Evolutionary conservation across 2,797 vertebrate species (phyloP), one percentile per base, ranked within the genome.

Genomic region (Anguilla pacifica): DNA sequence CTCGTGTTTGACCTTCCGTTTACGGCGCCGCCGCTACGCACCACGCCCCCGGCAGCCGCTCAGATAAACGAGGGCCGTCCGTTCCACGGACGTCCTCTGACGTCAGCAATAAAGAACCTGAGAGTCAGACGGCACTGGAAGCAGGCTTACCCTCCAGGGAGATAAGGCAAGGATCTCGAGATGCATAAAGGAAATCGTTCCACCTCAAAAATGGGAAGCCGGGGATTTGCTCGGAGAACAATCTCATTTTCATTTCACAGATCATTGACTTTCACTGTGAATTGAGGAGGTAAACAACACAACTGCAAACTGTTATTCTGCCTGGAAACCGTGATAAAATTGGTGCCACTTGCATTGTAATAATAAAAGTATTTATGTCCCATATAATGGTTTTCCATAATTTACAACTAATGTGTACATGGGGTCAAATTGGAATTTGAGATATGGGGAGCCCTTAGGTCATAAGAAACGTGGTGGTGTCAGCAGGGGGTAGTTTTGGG

Each of bases 201-300:
- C 35, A 35, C n/a, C 70, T 72, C 70, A 31, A 28, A 72, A 72
- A 72, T 31, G 70, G 70, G 70, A 72, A 72, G 11, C 1, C 70
- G 0, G 70, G n/a, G 28, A 31, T 35, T 31, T 72, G 28, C 10
- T 72, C 22, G 17, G 39, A 72, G 22, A 86, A 39, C 70, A 39
- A 87, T 59, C 85, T 85, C 61, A 70, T 72, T 91, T 92, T 93
- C 89, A 91, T 92, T 92, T 88, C 85, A 92, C 87, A 92, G 91
- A 28, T 90, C 89, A 7, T 89, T 89, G 91, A 22, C 88, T 87
- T 31, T 0, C 25, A 17, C 2, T 84, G 81, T 70, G 35, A 85
- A 59, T 25, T 31, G 22, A 85, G 31, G 25, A 61, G 57, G 87
- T 57, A 83, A 67, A 83, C 46, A 83, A 59, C 79, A 83, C 39